A percentile compares a stretch with the other conserved stretches of the same genome.
These are phyloP conservation scores for Drusus annulatus DNA, from an alignment of 1,140 invertebrate genomes.

Conservation along the genomic window DNA sequence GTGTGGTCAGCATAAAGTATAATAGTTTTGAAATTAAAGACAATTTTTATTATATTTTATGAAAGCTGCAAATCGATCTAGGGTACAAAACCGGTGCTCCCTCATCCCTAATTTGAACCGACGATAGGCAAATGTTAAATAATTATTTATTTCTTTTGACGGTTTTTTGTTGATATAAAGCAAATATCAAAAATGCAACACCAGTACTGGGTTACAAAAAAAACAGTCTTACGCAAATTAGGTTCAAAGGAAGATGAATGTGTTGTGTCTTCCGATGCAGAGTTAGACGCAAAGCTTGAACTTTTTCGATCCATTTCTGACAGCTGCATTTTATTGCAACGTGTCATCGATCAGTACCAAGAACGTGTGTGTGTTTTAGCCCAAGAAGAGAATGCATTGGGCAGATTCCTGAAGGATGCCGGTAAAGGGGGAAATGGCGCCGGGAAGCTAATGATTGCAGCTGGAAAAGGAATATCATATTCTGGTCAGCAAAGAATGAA, in stretches of 20 bases:
- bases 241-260: constrained; percentile 99
- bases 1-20: no score
- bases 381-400: constrained; percentile 96
- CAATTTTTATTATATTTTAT: no score
- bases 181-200: constrained; percentile 88
- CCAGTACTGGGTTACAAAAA: constrained; percentile 99
- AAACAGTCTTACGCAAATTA: constrained; percentile 93
- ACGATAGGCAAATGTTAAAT: constrained; percentile 7
- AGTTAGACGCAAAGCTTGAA: constrained; percentile 97
- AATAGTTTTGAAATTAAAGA: no score
- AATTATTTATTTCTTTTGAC: constrained; percentile 7
- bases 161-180: constrained; percentile 40
- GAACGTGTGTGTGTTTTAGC: constrained; percentile 93
- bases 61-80: not conserved
- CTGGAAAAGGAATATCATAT: constrained; percentile 95
- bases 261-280: constrained; percentile 95
- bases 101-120: not conserved
- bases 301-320: constrained; percentile 96
- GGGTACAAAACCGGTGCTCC: not conserved
- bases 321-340: constrained; percentile 90
- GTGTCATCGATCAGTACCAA: constrained; percentile 95
- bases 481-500: constrained; percentile 95
- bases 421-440: constrained; percentile 91
- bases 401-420: constrained; percentile 94
- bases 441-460: constrained; percentile 93